A percentile compares a stretch with the other conserved stretches of the same genome.
These are phyloP conservation scores for Arrhopalites spinosus DNA, from an alignment of 2,888 invertebrate genomes.

Conservation along the genomic window DNA sequence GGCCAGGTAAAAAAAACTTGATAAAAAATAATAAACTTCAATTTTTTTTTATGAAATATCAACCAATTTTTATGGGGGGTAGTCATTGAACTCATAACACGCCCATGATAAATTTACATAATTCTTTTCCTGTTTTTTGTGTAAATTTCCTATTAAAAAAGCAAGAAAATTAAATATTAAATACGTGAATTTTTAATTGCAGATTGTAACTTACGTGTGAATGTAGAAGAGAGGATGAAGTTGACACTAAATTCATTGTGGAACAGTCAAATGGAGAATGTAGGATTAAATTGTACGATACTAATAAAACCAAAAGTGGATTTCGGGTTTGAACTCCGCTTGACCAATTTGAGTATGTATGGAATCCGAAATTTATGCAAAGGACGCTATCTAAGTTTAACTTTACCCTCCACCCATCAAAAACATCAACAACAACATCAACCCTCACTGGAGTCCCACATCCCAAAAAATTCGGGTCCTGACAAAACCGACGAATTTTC, in stretches of 20 bases:
- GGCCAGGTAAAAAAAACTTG: constrained; percentile 43
- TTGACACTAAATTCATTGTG: constrained; percentile 49
- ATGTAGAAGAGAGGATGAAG: constrained; percentile 42
- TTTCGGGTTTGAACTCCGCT: constrained; percentile 50
- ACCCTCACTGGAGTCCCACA: background rate
- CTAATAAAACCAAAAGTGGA: constrained; percentile 47
- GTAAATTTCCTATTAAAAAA: too few relatives aligned
- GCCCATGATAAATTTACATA: too few relatives aligned
- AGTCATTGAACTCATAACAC: too few relatives aligned
- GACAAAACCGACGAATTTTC: constrained; percentile 12
- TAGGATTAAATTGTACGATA: constrained; percentile 55
- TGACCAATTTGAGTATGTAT: constrained; percentile 55
- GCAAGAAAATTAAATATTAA: too few relatives aligned
- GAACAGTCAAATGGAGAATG: constrained; percentile 48
- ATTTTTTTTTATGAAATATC: background rate
- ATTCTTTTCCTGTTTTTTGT: too few relatives aligned
- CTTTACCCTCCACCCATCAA: too few relatives aligned
- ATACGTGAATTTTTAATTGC: background rate
- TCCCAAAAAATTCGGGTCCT: background rate
- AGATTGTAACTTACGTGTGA: constrained; percentile 38
- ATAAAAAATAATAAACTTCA: background rate
- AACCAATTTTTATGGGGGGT: too few relatives aligned
- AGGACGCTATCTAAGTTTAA: constrained; percentile 50
- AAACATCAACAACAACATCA: too few relatives aligned
- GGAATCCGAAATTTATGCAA: constrained; percentile 55